Evolutionary conservation across 2,113 vertebrate genomes (phyloP).

Genomic region (Podarcis cretensis): DNA sequence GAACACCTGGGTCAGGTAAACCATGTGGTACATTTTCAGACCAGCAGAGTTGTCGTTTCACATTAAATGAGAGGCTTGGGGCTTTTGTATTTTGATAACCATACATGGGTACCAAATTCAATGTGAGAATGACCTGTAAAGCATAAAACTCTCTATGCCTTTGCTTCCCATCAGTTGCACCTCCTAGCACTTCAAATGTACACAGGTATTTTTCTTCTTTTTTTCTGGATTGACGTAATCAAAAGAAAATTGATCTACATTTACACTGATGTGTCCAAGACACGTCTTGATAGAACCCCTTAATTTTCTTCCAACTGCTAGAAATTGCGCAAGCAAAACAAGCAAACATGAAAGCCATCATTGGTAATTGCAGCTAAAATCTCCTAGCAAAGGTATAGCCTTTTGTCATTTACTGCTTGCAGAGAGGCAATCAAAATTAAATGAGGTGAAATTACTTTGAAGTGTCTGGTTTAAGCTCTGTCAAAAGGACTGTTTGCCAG

Average conservation of each 20-base stretch:
- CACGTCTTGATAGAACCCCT: not conserved
- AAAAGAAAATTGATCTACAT: not conserved
- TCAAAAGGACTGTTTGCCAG: not conserved
- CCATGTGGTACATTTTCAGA: not conserved
- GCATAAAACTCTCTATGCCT: not conserved
- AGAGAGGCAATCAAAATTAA: constrained; percentile 68
- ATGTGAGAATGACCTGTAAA: not conserved
- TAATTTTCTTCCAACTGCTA: constrained; percentile 34
- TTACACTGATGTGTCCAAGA: not conserved
- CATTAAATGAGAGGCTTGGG: not conserved
- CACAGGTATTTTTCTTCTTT: not conserved
- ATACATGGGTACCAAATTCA: not conserved
- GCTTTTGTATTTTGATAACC: not conserved
- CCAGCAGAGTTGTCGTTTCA: not conserved
- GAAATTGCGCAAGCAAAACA: not conserved
- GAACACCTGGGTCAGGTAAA: too few relatives aligned
- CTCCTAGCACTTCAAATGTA: constrained; percentile 5
- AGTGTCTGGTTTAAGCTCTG: constrained; percentile 48
- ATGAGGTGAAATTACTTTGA: constrained; percentile 63
- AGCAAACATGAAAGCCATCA: constrained; percentile 26
- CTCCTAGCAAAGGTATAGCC: constrained; percentile 43
- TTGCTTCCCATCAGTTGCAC: not conserved
- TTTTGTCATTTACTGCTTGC: constrained; percentile 51
- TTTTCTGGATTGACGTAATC: constrained; percentile 1
- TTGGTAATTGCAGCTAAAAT: constrained; percentile 55